Base-by-base conservation (phyloP, 2,888 invertebrate species). In the Polyommatus iphigenia region DNA sequence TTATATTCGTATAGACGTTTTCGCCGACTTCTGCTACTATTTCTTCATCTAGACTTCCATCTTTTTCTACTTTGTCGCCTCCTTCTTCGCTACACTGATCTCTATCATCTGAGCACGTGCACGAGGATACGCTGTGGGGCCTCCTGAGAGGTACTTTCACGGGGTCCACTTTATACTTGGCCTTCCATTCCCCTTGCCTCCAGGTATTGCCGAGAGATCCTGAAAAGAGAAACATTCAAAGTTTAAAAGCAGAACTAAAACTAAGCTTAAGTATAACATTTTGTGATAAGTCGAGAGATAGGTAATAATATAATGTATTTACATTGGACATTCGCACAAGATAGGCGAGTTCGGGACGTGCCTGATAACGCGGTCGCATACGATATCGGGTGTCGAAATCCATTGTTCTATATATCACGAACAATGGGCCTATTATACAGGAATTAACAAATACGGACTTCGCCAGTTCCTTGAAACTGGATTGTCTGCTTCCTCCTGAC, bases 181-280 rank as follows among this genome's bases (percentile, higher is more conserved):
- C 87, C 76, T 87, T 92, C 96, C 96, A 96, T 46, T 95, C 93
- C 0, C 97, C 97, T 86, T 98, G 97, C 73, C 97, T 95, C 98
- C 98, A 98, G 0, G 98, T 98, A 84, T 97, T 97, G 29, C 96
- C 95, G 50, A 97, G 93, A 0, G 97, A 97, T 0, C 97, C 95
- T 94, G 86, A 0, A 88, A 88, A n/a, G 3, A 36, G 1, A n/a
- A 5, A 0, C 29, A 67, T 7, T 18, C n/a, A 32, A 78, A n/a
- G 13, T 67, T 67, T n/a, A 20, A 18, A 54, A 18, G 5, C 15
- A 54, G n/a, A 57, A 57, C 6, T 57, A 7, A 18, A 57, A 18
- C 18, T 10, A 57, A 15, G n/a, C 32, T 32, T 32, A 32, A 32
- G 3, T 32, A 54, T 18, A 50, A 50, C 15, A 54, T 18, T 54